phyloP scores from a whole-genome alignment of 2,113 vertebrate species.

The Scopus umbretta region DNA sequence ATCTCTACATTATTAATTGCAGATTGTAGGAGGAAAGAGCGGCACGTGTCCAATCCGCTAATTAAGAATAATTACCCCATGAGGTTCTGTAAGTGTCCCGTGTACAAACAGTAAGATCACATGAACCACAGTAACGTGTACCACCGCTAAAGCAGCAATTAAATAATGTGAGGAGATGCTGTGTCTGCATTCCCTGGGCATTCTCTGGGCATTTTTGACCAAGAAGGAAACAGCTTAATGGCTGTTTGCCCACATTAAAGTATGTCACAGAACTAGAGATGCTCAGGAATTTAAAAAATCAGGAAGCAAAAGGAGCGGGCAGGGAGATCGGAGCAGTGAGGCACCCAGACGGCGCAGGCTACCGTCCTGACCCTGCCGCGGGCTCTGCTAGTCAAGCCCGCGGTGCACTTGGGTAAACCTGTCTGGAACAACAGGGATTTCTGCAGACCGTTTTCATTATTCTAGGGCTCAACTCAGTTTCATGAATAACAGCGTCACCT shows the following conservation, averaged over 20 bases:
- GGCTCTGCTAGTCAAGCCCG: not conserved
- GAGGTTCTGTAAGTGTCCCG: conserved; percentile 6
- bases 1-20: not conserved
- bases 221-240: not conserved
- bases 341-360: not conserved
- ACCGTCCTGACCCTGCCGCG: not conserved
- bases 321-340: not conserved
- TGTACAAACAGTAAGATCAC: not conserved
- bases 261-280: not conserved
- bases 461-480: not conserved
- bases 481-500: not conserved
- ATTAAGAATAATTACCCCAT: conserved; percentile 45
- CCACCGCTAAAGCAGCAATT: not conserved
- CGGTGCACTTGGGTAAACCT: not conserved
- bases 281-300: not conserved
- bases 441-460: not conserved
- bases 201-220: not conserved
- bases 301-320: not conserved
- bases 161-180: not conserved
- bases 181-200: not conserved
- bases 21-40: conserved; percentile 6
- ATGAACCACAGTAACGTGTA: not conserved
- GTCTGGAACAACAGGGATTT: not conserved
- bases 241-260: not conserved
- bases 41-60: conserved; percentile 13